Conservation (phyloP, 2,797 vertebrate species). For the Siniperca undulata region DNA sequence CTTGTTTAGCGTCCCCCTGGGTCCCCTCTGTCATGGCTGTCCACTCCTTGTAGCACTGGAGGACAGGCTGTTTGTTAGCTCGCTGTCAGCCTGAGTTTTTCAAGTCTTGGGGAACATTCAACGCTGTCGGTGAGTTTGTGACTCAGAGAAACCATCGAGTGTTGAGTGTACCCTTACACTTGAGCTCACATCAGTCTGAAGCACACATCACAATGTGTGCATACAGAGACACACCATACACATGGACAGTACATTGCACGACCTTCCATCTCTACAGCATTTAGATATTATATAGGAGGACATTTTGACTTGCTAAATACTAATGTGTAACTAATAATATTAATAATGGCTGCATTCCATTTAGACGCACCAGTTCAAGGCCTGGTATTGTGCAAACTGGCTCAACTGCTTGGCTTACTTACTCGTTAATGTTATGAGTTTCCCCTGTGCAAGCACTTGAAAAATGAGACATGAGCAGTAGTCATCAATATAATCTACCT, state of each 20-base stretch:
- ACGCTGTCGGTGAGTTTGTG: conserved; percentile 99
- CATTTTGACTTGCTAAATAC: background rate
- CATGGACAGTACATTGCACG: background rate
- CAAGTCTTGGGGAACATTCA: conserved; percentile 95
- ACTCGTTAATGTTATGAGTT: background rate
- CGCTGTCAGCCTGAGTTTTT: conserved; percentile 49
- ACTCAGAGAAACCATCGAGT: conserved; percentile 95
- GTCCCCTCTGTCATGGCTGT: conserved; percentile 43
- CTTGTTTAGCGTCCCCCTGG: conserved; percentile 16
- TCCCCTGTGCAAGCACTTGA: too few relatives aligned
- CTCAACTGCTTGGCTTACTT: background rate
- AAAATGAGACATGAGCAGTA: background rate
- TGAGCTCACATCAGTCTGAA: conserved; percentile 55
- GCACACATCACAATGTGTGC: background rate
- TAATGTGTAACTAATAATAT: background rate
- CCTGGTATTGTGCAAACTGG: background rate
- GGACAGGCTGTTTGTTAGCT: conserved; percentile 29
- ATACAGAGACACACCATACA: background rate
- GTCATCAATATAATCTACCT: background rate
- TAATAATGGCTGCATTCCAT: conserved; percentile 1
- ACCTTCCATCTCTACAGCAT: background rate
- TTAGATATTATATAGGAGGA: background rate
- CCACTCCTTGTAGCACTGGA: conserved; percentile 15
- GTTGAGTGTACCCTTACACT: conserved; percentile 96
- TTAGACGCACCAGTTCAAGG: background rate